phyloP scores from a whole-genome alignment of 2,797 vertebrate species.

The Xenopus petersii region DNA sequence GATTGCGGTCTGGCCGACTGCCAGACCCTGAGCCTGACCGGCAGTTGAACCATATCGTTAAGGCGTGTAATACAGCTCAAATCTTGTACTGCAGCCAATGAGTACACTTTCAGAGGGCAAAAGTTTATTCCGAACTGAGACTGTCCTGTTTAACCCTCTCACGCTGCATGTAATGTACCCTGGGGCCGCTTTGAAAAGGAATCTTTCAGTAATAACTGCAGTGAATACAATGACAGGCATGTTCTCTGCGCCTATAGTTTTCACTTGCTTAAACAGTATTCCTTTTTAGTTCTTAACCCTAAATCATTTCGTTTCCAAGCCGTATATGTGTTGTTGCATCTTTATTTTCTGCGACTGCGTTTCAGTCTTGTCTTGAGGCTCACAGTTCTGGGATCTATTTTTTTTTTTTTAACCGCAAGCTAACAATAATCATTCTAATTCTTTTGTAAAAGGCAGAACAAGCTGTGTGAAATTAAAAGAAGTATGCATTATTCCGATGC shows the following conservation, averaged over 20 bases:
- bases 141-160: slow-evolving; percentile 79
- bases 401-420: slow-evolving; percentile 3
- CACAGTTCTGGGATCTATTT: slow-evolving; percentile 8
- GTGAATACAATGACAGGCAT: slow-evolving; percentile 11
- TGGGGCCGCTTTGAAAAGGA: slow-evolving; percentile 64
- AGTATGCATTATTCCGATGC: slow-evolving; percentile 24
- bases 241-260: neutral
- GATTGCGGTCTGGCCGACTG: slow-evolving; percentile 90
- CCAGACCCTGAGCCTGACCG: slow-evolving; percentile 97
- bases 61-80: slow-evolving; percentile 80
- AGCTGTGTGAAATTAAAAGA: slow-evolving; percentile 15
- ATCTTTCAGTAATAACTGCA: slow-evolving; percentile 31
- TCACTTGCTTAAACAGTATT: too few relatives aligned
- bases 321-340: neutral
- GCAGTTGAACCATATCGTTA: slow-evolving; percentile 98
- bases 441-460: slow-evolving; percentile 14
- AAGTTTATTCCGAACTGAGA: slow-evolving; percentile 77
- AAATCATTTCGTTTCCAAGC: slow-evolving; percentile 3
- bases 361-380: neutral
- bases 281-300: too few relatives aligned
- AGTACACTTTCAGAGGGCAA: slow-evolving; percentile 80
- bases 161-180: slow-evolving; percentile 69
- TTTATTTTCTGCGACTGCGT: neutral
- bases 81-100: slow-evolving; percentile 77
- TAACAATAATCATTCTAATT: slow-evolving; percentile 18